Percentiles rank a stretch among this genome's conserved stretches.
phyloP scores from a whole-genome alignment of 2,113 vertebrate genomes.

The Hippocampus zosterae region DNA sequence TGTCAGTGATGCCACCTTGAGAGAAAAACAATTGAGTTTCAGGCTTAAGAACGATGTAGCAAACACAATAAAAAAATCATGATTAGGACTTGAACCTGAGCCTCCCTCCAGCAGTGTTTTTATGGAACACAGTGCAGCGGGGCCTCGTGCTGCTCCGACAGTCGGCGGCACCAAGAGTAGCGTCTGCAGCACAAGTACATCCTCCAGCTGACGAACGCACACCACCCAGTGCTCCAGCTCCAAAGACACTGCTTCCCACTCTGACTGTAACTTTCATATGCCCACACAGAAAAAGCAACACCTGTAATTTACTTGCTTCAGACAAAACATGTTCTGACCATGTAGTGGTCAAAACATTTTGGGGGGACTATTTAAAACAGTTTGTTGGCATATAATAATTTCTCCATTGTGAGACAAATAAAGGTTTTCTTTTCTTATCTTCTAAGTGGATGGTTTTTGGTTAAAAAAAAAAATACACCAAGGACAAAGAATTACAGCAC shows the following conservation, averaged over 20 bases:
- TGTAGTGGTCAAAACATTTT: too few species aligned
- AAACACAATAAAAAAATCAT: background rate
- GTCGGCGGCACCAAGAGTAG: conserved; percentile 72
- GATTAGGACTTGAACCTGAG: conserved; percentile 75
- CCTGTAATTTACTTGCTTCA: too few species aligned
- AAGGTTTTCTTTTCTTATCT: too few species aligned
- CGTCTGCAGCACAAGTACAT: conserved; percentile 88
- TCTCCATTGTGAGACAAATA: too few species aligned
- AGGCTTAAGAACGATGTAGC: background rate
- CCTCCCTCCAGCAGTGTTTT: conserved; percentile 87
- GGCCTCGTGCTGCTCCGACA: conserved; percentile 66
- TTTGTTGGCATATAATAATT: too few species aligned
- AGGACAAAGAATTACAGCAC: too few species aligned
- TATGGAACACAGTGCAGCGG: conserved; percentile 79
- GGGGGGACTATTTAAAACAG: too few species aligned
- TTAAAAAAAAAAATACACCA: too few species aligned
- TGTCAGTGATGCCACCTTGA: conserved; percentile 88
- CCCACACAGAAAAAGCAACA: conserved; percentile 1
- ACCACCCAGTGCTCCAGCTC: conserved; percentile 95
- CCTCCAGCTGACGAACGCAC: conserved; percentile 87
- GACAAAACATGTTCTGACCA: too few species aligned
- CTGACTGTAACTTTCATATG: conserved; percentile 65
- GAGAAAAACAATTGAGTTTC: background rate
- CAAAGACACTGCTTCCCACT: conserved; percentile 92
- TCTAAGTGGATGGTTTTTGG: too few species aligned